Evolutionary conservation across 2,113 vertebrate species (phyloP).

Genomic region (Onychostoma macrolepis): DNA sequence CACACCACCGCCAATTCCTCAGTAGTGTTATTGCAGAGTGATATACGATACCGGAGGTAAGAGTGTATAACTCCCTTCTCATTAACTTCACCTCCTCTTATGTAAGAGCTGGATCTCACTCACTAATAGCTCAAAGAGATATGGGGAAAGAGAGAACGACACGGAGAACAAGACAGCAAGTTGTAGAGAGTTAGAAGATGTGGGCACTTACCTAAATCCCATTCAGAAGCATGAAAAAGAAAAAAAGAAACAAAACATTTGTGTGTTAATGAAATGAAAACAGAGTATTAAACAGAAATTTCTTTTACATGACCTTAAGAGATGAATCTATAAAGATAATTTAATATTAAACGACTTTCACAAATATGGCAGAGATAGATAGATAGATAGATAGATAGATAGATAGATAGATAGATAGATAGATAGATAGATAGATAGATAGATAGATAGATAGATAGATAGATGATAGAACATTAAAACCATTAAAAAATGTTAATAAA

Average conservation of each 20-base stretch:
- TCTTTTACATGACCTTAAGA: not conserved
- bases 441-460: too few species aligned
- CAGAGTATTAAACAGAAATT: not conserved
- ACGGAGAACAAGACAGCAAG: not conserved
- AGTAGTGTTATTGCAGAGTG: slow-evolving; percentile 37
- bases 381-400: not conserved
- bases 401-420: too few species aligned
- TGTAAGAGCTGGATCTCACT: slow-evolving; percentile 27
- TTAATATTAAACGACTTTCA: not conserved
- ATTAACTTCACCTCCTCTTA: slow-evolving; percentile 40
- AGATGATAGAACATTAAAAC: too few species aligned
- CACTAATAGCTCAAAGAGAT: slow-evolving; percentile 24
- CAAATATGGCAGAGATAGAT: not conserved
- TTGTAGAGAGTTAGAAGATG: not conserved
- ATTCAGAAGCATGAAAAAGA: slow-evolving; percentile 1
- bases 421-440: too few species aligned
- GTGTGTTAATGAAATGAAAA: not conserved
- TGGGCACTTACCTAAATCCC: not conserved
- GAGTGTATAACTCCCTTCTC: slow-evolving; percentile 31
- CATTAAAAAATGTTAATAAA: too few species aligned
- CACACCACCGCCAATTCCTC: slow-evolving; percentile 30
- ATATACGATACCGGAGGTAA: slow-evolving; percentile 17
- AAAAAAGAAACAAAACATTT: not conserved
- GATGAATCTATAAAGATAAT: not conserved
- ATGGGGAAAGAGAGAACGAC: not conserved